Conservation (phyloP, 2,797 vertebrate species). For the Micrastur ruficollis region DNA sequence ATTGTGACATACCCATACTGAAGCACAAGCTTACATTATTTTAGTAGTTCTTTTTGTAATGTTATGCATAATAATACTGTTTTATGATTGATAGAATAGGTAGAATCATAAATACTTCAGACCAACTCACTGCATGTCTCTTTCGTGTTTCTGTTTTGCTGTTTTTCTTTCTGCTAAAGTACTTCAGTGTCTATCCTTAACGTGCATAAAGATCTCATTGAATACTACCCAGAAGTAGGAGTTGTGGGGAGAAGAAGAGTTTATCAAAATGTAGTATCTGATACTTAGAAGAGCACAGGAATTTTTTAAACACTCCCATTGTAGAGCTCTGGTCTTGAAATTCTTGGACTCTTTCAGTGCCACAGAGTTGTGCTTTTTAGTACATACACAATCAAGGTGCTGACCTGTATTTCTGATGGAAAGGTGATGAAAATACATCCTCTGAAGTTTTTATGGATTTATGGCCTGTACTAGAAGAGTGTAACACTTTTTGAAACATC, state of each 20-base stretch:
- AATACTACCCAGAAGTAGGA: neutral
- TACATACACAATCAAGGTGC: accelerated
- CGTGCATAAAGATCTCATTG: neutral
- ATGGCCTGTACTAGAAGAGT: too few species aligned
- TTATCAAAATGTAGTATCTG: neutral
- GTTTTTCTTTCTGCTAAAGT: neutral
- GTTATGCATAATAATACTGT: neutral
- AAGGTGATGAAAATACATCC: neutral
- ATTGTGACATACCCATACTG: neutral
- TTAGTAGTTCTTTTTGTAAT: neutral
- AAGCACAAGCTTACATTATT: neutral
- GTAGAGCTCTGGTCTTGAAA: neutral
- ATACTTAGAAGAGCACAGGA: neutral
- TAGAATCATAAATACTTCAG: neutral
- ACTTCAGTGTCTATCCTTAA: neutral
- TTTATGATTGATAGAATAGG: neutral
- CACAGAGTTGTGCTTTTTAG: neutral
- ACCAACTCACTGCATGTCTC: neutral
- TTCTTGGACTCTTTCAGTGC: neutral
- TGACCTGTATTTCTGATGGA: neutral
- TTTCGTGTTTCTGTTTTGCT: neutral
- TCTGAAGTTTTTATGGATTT: neutral
- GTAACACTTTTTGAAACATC: neutral
- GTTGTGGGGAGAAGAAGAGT: neutral
- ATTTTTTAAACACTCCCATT: neutral